phyloP scores from a whole-genome alignment of 2,113 vertebrate genomes.

The Uria aalge region DNA sequence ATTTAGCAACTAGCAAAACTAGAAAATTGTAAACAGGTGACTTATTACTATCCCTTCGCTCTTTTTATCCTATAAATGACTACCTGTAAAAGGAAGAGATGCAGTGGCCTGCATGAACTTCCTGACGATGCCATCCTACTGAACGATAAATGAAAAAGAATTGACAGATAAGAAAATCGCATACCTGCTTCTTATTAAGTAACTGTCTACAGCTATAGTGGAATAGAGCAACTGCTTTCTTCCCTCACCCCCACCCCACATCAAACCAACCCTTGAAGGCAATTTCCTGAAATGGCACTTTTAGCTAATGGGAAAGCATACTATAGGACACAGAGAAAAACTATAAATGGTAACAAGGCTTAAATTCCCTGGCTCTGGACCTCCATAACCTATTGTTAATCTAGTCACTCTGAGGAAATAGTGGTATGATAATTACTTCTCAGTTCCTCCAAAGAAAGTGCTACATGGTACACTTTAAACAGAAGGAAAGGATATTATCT shows the following conservation, averaged over 20 bases:
- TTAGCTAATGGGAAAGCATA: background rate
- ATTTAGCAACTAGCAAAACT: background rate
- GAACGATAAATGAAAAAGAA: background rate
- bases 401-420: background rate
- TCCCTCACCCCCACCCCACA: background rate
- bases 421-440: background rate
- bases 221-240: background rate
- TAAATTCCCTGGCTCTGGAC: background rate
- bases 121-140: background rate
- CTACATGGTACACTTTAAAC: background rate
- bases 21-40: background rate
- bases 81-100: background rate
- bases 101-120: background rate
- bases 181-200: background rate
- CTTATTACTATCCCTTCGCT: background rate
- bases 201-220: background rate
- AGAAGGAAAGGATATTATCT: background rate
- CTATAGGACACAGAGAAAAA: background rate
- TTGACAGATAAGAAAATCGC: background rate
- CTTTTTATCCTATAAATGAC: background rate
- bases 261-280: background rate
- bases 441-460: constrained; percentile 3
- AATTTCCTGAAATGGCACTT: constrained; percentile 23
- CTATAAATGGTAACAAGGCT: constrained; percentile 10
- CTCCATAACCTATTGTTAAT: background rate